Percentiles rank a stretch among this genome's conserved stretches.
phyloP scores from a whole-genome alignment of 2,888 invertebrate genomes.

The Thera obeliscata region DNA sequence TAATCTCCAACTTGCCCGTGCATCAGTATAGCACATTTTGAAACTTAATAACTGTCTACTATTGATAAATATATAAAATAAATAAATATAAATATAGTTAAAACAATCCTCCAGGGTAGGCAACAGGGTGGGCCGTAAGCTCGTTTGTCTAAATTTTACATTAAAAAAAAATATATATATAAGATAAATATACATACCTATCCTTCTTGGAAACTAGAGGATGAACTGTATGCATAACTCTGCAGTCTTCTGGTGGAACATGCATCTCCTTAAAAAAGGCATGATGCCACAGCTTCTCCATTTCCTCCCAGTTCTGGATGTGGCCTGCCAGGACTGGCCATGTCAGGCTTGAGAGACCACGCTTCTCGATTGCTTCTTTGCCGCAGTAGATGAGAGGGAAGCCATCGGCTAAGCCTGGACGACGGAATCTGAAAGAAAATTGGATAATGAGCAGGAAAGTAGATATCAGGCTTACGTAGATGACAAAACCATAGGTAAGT shows the following conservation, averaged over 20 bases:
- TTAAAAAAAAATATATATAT: too few species aligned
- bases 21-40: too few species aligned
- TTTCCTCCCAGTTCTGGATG: slow-evolving; percentile 93
- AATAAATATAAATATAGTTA: too few species aligned
- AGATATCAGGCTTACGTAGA: too few species aligned
- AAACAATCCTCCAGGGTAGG: too few species aligned
- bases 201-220: slow-evolving; percentile 92
- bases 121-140: too few species aligned
- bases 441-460: neutral
- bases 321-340: slow-evolving; percentile 92
- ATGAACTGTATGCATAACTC: slow-evolving; percentile 91
- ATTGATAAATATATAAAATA: too few species aligned
- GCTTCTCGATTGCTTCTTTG: slow-evolving; percentile 84
- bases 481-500: too few species aligned
- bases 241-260: slow-evolving; percentile 92
- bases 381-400: slow-evolving; percentile 82
- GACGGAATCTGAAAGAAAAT: slow-evolving; percentile 54
- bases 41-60: too few species aligned
- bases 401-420: slow-evolving; percentile 55
- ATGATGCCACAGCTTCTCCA: slow-evolving; percentile 96
- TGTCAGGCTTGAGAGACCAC: slow-evolving; percentile 81
- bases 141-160: too few species aligned
- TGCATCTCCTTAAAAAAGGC: slow-evolving; percentile 92
- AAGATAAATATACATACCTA: slow-evolving; percentile 50
- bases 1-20: too few species aligned